Conservation (phyloP, 2,797 vertebrate species). For the Malacoctenus gilli region DNA sequence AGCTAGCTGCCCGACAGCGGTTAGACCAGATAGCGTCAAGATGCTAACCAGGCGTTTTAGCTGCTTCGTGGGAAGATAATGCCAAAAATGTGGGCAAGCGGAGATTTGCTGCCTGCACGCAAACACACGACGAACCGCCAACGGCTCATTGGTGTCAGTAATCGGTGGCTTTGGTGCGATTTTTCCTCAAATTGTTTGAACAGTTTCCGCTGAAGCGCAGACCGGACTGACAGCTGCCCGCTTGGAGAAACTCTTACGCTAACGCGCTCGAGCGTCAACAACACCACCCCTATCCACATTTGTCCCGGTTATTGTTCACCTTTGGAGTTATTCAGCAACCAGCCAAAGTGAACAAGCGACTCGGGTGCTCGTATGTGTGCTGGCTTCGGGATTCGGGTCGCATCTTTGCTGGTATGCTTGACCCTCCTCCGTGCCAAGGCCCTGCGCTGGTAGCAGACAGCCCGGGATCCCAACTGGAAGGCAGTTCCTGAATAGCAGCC, state of each 20-base stretch:
- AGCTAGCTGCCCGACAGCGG: conserved; percentile 61
- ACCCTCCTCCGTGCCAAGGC: too few relatives aligned
- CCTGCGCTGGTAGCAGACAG: too few relatives aligned
- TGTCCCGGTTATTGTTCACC: background rate
- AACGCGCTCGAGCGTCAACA: conserved; percentile 35
- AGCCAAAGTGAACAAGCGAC: rapidly evolving
- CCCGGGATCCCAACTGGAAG: too few relatives aligned
- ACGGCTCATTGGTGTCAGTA: rapidly evolving
- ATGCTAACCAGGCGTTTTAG: conserved; percentile 55
- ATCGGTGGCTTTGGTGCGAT: background rate
- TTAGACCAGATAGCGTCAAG: conserved; percentile 41
- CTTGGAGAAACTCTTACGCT: conserved; percentile 26
- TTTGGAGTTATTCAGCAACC: background rate
- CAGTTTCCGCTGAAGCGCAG: conserved; percentile 3
- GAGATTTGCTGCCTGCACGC: background rate
- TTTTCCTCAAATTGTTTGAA: background rate
- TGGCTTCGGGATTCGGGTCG: background rate
- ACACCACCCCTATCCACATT: conserved; percentile 2
- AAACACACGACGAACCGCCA: background rate
- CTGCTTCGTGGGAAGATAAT: conserved; percentile 10
- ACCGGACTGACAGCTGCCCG: conserved; percentile 63
- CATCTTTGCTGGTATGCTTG: background rate
- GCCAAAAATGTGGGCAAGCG: conserved; percentile 18
- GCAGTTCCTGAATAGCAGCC: conserved; percentile 26
- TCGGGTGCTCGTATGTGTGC: background rate